phyloP scores from a whole-genome alignment of 2,797 vertebrate genomes.

The Syngnathus rostellatus region DNA sequence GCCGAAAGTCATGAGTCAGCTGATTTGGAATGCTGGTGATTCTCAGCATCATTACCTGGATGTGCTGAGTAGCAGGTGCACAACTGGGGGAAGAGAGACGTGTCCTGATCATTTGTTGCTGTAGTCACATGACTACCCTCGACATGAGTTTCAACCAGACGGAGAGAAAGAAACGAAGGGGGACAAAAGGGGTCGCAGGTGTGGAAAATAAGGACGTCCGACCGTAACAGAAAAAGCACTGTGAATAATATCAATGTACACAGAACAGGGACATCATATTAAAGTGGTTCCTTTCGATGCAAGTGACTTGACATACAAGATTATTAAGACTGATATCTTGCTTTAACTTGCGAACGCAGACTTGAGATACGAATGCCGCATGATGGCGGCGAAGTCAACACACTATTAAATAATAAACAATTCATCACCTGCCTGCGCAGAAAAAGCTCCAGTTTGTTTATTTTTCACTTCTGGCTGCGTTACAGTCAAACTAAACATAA shows the following conservation, averaged over 20 bases:
- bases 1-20: slow-evolving; percentile 18
- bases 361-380: too few species aligned
- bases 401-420: too few species aligned
- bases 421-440: too few species aligned
- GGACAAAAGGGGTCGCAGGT: slow-evolving; percentile 37
- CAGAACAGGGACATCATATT: background rate
- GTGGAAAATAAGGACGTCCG: slow-evolving; percentile 37
- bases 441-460: too few species aligned
- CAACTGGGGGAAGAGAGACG: slow-evolving; percentile 10
- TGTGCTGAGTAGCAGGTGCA: slow-evolving; percentile 47
- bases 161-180: background rate
- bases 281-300: too few species aligned
- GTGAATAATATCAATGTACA: background rate
- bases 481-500: too few species aligned
- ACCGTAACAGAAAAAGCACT: slow-evolving; percentile 14
- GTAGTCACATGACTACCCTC: slow-evolving; percentile 38
- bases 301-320: too few species aligned
- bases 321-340: too few species aligned
- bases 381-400: too few species aligned
- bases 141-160: slow-evolving; percentile 16
- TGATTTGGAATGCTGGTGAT: slow-evolving; percentile 32
- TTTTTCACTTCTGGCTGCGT: too few species aligned
- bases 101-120: slow-evolving; percentile 42
- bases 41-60: slow-evolving; percentile 43
- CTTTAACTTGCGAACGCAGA: too few species aligned